These are phyloP conservation scores for Pararge aegeria DNA, from an alignment of 1,140 invertebrate species.

Conservation along the genomic window DNA sequence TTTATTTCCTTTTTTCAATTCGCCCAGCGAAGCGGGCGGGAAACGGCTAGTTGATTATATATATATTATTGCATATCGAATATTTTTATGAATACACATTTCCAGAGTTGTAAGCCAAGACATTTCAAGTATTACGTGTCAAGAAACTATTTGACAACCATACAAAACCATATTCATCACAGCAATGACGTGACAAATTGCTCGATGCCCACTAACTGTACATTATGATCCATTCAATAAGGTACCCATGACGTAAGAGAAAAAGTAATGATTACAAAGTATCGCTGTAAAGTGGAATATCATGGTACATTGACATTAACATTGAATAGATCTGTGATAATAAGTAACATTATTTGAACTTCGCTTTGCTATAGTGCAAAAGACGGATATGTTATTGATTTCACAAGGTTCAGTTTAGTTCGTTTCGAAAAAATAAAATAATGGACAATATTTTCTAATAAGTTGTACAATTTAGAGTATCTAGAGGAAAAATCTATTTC, in stretches of 20 bases:
- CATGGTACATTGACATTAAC: conserved; percentile 22
- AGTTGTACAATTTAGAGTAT: too few species aligned
- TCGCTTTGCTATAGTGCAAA: not conserved
- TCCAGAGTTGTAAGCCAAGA: too few species aligned
- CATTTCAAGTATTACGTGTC: too few species aligned
- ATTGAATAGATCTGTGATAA: conserved; percentile 41
- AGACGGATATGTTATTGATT: not conserved
- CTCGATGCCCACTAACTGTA: conserved; percentile 15
- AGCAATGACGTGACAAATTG: conserved; percentile 7
- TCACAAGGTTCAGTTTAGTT: too few species aligned
- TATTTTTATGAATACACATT: too few species aligned
- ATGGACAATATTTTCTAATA: too few species aligned
- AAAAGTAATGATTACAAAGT: conserved; percentile 10
- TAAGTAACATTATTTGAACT: conserved; percentile 17
- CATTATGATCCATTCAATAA: conserved; percentile 17
- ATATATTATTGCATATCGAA: too few species aligned
- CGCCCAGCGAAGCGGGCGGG: too few species aligned
- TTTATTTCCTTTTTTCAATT: too few species aligned
- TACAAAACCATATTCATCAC: not conserved
- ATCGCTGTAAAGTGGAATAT: not conserved
- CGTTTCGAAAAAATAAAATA: too few species aligned
- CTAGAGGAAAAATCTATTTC: too few species aligned
- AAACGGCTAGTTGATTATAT: too few species aligned
- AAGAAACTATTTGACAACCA: not conserved
- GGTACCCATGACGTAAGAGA: conserved; percentile 26